phyloP scores from a whole-genome alignment of 1,140 invertebrate genomes.

The Cotesia glomerata region DNA sequence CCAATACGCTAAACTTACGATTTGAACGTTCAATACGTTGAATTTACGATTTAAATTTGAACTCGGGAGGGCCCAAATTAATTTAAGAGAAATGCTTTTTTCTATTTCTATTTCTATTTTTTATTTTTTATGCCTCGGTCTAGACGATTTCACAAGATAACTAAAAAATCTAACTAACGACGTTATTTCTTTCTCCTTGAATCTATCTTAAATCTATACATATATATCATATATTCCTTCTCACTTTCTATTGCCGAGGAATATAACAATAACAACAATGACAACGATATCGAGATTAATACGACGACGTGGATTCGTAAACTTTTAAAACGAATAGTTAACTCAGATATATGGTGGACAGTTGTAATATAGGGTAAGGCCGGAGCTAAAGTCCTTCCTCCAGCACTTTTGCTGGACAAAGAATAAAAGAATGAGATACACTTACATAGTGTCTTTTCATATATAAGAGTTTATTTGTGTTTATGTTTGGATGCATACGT shows the following conservation, averaged over 20 bases:
- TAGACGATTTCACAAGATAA: constrained; percentile 17
- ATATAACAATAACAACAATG: too few relatives aligned
- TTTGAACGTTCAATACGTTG: too few relatives aligned
- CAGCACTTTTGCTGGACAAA: constrained; percentile 12
- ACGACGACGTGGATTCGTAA: neutral
- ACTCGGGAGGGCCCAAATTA: too few relatives aligned
- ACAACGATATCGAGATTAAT: too few relatives aligned
- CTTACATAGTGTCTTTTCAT: constrained; percentile 2
- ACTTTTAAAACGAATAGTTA: constrained; percentile 50
- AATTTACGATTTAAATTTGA: too few relatives aligned
- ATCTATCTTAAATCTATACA: neutral
- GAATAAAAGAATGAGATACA: constrained; percentile 20
- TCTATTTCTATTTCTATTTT: neutral
- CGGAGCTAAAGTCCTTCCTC: neutral
- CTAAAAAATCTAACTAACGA: neutral
- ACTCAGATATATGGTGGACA: constrained; percentile 58
- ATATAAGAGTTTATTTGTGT: neutral
- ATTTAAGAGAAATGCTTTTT: neutral
- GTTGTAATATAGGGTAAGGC: constrained; percentile 56
- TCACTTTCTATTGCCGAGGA: too few relatives aligned
- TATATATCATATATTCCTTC: neutral
- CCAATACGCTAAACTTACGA: too few relatives aligned
- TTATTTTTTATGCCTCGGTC: neutral
- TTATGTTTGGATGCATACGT: neutral
- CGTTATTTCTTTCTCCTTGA: neutral